Base-by-base conservation (phyloP, 2,797 vertebrate genomes). In the Lagothrix lagotricha region DNA sequence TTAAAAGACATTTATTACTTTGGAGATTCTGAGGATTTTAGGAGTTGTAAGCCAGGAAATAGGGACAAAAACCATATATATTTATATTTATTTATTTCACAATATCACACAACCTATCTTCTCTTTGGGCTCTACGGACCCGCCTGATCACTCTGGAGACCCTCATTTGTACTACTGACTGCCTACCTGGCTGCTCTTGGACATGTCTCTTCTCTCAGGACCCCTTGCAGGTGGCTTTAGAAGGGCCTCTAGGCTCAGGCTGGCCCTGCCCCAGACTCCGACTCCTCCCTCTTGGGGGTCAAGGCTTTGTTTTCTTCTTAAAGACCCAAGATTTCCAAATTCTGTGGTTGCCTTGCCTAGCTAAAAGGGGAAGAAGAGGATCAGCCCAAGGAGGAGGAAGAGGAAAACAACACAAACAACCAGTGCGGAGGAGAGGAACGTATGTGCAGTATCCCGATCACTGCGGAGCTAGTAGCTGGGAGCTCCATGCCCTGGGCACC, bases 321-420 rank as follows among this genome's bases (percentile, higher is more conserved):
- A 76, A 97, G 87, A 96, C 95, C 96, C 64, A 92, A 96, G 95
- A 98, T 98, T 98, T 98, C 98, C 97, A 98, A 98, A 97, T 95
- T 77, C 96, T 98, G 97, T 97, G 97, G 98, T 98, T 95, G 92
- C 95, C 88, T 92, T 96, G 97, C 92, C 94, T 72, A 88, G 84
- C 72, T 95, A 85, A 98, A 97, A 98, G 97, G 91, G 97, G 97
- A 97, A 98, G 98, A 94, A 93, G 95, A 75, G 94, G 96, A 97
- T 90, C 92, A 80, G 77, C 90, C 86, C 30, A 24, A 95, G 90
- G 70, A 97, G 72, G 94, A 97, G 76, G 94, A 96, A 93, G 94
- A 96, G 88, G 91, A 96, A 93, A 97, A 86, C 73, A 86, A 97
- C 89, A 86, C 41, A 70, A 36, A 88, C 90, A 97, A 87, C 39